Percentiles rank a stretch among this genome's conserved stretches.
Conservation (phyloP, 1,140 invertebrate species). For the Dinothrombium tinctorium region DNA sequence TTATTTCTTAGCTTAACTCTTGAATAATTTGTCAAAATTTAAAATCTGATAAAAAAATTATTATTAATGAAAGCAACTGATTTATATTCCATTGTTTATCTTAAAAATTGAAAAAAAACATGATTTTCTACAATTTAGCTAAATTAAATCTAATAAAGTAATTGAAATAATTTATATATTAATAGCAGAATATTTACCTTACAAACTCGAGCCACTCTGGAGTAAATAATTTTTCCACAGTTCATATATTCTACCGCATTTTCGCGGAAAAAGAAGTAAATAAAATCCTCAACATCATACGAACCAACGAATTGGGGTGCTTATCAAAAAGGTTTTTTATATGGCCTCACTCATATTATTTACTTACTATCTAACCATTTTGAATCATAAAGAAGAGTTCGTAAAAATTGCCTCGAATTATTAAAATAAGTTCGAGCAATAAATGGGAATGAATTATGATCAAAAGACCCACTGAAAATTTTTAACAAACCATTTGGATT, state of each 20-base stretch:
- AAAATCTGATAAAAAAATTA: too few relatives aligned
- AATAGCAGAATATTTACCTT: slow-evolving; percentile 27
- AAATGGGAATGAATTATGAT: too few relatives aligned
- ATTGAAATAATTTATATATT: too few relatives aligned
- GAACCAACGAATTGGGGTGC: slow-evolving; percentile 90
- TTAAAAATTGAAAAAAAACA: too few relatives aligned
- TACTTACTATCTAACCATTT: slow-evolving; percentile 93
- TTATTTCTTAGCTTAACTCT: neutral
- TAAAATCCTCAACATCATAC: slow-evolving; percentile 71
- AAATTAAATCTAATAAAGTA: too few relatives aligned
- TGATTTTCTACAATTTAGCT: too few relatives aligned
- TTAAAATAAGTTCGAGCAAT: slow-evolving; percentile 77
- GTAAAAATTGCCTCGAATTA: slow-evolving; percentile 59
- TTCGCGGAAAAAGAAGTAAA: slow-evolving; percentile 91
- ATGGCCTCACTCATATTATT: neutral
- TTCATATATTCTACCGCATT: slow-evolving; percentile 88
- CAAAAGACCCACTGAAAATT: slow-evolving; percentile 75
- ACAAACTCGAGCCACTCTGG: slow-evolving; percentile 69
- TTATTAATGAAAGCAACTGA: too few relatives aligned
- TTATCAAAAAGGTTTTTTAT: slow-evolving; percentile 23
- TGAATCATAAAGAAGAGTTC: slow-evolving; percentile 86
- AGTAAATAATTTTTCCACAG: slow-evolving; percentile 80
- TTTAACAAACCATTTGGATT: slow-evolving; percentile 66
- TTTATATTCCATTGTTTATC: too few relatives aligned
- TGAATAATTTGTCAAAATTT: neutral